phyloP scores from a whole-genome alignment of 1,140 invertebrate genomes.

The Harlomillsia oculata region DNA sequence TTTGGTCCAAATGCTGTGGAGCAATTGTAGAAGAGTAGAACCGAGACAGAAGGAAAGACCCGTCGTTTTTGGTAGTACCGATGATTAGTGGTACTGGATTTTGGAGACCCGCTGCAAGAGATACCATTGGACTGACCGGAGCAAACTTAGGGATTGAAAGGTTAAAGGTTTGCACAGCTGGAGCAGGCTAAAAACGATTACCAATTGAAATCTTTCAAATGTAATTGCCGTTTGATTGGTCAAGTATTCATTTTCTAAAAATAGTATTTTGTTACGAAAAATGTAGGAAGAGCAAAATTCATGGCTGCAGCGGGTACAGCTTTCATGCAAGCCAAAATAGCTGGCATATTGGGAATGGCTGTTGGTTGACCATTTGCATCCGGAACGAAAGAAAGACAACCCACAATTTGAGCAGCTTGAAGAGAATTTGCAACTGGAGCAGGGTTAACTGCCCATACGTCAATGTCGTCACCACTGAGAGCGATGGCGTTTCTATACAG shows the following conservation, averaged over 20 bases:
- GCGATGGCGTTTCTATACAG: slow-evolving; percentile 1
- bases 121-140: not conserved
- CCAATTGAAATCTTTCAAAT: not conserved
- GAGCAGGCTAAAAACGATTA: not conserved
- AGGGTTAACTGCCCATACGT: not conserved
- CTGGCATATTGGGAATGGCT: not conserved
- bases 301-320: not conserved
- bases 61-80: slow-evolving; percentile 3
- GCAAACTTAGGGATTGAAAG: not conserved
- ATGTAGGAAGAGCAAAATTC: not conserved
- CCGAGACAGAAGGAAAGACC: not conserved
- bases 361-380: too few species aligned
- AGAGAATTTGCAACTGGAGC: slow-evolving; percentile 1
- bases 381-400: not conserved
- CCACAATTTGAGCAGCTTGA: not conserved
- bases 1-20: not conserved
- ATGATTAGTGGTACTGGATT: not conserved
- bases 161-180: not conserved
- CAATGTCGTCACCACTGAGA: not conserved
- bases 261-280: not conserved
- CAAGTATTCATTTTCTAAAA: not conserved
- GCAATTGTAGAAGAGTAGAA: not conserved
- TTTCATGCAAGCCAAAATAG: not conserved
- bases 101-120: not conserved
- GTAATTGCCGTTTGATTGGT: not conserved